Conservation (phyloP, 1,140 invertebrate genomes). For the Tetramorium parvispinum region DNA sequence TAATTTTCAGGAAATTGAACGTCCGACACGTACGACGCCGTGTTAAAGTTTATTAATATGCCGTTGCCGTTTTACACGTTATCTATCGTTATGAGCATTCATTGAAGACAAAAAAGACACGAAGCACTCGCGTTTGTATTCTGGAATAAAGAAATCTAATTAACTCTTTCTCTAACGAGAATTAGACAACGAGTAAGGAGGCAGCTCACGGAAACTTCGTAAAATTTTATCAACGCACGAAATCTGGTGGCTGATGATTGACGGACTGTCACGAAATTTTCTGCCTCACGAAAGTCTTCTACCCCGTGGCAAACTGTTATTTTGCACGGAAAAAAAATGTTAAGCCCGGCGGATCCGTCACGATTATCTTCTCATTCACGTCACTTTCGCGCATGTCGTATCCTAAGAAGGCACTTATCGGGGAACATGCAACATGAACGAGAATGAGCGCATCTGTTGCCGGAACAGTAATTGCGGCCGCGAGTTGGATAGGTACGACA, state of each 20-base stretch:
- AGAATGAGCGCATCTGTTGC: slow-evolving; percentile 68
- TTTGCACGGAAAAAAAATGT: background rate
- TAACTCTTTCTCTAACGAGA: background rate
- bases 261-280: background rate
- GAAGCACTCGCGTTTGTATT: background rate
- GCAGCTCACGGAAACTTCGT: background rate
- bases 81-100: background rate
- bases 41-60: slow-evolving; percentile 47
- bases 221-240: background rate
- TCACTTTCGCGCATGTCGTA: slow-evolving; percentile 39
- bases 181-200: too few relatives aligned
- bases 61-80: background rate
- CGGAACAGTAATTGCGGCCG: slow-evolving; percentile 64
- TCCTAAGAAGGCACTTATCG: slow-evolving; percentile 12
- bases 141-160: background rate
- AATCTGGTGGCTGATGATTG: background rate
- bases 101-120: background rate
- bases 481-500: slow-evolving; percentile 35
- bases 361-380: background rate
- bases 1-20: slow-evolving; percentile 37
- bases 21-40: slow-evolving; percentile 17
- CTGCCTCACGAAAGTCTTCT: background rate
- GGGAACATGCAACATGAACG: slow-evolving; percentile 57
- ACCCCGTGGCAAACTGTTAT: background rate
- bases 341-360: background rate